Evolutionary conservation across 2,797 vertebrate genomes (phyloP), one percentile per base, ranked within the genome.

Genomic region (Tragopan temminckii): DNA sequence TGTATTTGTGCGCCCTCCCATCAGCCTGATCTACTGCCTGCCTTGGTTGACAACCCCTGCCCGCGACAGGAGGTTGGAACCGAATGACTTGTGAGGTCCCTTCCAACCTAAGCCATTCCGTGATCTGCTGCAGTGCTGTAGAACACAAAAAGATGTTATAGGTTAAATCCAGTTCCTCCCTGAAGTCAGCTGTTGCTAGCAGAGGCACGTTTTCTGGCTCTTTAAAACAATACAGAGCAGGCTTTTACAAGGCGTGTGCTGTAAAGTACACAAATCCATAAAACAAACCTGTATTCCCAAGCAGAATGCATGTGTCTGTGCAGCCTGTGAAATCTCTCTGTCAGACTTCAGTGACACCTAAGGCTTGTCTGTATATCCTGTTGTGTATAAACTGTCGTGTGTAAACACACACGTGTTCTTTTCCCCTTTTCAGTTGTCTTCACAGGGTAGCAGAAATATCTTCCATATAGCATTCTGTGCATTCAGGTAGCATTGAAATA

Each of bases 391-490:
- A 5, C 19, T 23, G 31, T 19, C 45, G 14, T 27, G 0, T 40
- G 2, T 46, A 36, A 64, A 14, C 48, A 50, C 21, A 4, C 7
- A 14, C 2, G 1, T 33, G 11, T 50, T 58, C n/a, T 81, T 35
- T n/a, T 38, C 52, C n/a, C 36, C 13, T 23, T 79, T 53, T 42
- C n/a, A 63, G 13, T 17, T 43, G 17, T 31, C 6, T 14, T 50
- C 19, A 25, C 29, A 50, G 40, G 17, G 17, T 55, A 42, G 12
- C 64, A 61, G 31, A 50, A 86, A 36, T 64, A 45, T 61, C 25
- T 43, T 27, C 5, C 1, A 0, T 17, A 2, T 3, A 3, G 18
- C 55, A n/a, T 58, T 53, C 46, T 75, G 31, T 75, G 4, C 19
- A 7, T 38, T 53, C 29, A 18, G 38, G 15, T 59, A 5, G 12